A percentile compares a stretch with the other conserved stretches of the same genome.
phyloP scores from a whole-genome alignment of 2,888 invertebrate species.

The Pristionchus japonicus region DNA sequence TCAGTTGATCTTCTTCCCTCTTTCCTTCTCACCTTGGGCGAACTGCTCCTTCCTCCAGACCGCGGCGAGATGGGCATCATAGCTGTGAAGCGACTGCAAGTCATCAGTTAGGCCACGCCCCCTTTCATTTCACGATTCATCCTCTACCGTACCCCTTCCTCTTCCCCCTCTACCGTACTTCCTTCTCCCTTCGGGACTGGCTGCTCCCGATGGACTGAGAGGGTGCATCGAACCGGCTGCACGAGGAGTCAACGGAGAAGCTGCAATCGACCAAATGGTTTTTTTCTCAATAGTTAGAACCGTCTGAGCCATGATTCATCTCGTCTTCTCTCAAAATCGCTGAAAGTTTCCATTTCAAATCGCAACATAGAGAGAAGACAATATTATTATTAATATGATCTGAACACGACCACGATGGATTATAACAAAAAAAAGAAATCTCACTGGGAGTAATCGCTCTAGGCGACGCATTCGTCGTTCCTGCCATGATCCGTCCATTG shows the following conservation, averaged over 20 bases:
- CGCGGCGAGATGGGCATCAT: conserved; percentile 12
- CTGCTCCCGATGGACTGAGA: conserved; percentile 19
- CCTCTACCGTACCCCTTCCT: background rate
- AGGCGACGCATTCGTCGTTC: background rate
- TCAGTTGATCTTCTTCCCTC: background rate
- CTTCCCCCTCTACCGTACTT: background rate
- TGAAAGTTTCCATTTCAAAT: too few species aligned
- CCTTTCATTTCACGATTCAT: background rate
- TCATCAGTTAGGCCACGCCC: too few species aligned
- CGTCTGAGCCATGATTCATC: too few species aligned
- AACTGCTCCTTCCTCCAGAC: conserved; percentile 15
- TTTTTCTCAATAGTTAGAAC: too few species aligned
- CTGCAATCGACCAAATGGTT: background rate
- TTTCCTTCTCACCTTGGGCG: background rate
- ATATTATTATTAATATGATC: too few species aligned
- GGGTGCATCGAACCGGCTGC: background rate
- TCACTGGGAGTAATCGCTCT: background rate
- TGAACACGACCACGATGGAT: too few species aligned
- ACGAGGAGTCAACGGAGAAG: background rate
- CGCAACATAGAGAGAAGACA: too few species aligned
- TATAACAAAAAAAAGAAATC: too few species aligned
- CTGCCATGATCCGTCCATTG: conserved; percentile 18
- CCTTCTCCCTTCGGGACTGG: conserved; percentile 21
- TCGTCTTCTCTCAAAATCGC: too few species aligned
- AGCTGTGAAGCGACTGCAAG: conserved; percentile 28